These are phyloP conservation scores for Lepeophtheirus nordmannii DNA, from an alignment of 2,888 invertebrate genomes.

Conservation along the genomic window DNA sequence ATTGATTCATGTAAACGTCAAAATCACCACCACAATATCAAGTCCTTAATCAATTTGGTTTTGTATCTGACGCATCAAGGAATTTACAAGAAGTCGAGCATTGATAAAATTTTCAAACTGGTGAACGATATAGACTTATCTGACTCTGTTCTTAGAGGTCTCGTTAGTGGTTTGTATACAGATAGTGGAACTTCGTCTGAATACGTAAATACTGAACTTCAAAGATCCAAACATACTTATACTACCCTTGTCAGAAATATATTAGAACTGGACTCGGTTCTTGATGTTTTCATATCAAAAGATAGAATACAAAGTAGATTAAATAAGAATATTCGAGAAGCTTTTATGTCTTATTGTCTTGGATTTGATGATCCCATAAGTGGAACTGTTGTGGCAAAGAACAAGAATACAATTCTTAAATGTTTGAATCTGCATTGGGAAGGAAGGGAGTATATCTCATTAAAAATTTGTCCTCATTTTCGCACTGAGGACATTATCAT, in stretches of 20 bases:
- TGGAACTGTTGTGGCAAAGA: neutral
- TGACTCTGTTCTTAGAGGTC: neutral
- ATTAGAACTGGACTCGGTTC: neutral
- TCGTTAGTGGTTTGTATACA: neutral
- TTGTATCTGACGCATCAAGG: neutral
- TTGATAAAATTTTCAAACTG: neutral
- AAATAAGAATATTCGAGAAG: neutral
- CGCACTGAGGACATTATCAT: neutral
- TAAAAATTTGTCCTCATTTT: neutral
- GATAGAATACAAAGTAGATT: neutral
- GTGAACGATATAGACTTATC: neutral
- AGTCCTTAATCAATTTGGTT: neutral
- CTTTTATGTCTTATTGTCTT: neutral
- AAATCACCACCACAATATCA: neutral
- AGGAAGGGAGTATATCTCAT: neutral
- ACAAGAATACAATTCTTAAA: neutral
- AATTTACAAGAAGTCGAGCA: neutral
- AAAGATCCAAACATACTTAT: neutral
- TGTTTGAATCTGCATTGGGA: too few species aligned
- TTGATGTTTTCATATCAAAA: neutral
- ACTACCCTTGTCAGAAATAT: neutral
- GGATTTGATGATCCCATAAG: neutral
- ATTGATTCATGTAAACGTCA: neutral
- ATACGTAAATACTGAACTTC: neutral
- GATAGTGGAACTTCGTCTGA: neutral